These are phyloP conservation scores for Onychomys leucogaster DNA, from an alignment of 2,797 vertebrate species.

Conservation along the genomic window DNA sequence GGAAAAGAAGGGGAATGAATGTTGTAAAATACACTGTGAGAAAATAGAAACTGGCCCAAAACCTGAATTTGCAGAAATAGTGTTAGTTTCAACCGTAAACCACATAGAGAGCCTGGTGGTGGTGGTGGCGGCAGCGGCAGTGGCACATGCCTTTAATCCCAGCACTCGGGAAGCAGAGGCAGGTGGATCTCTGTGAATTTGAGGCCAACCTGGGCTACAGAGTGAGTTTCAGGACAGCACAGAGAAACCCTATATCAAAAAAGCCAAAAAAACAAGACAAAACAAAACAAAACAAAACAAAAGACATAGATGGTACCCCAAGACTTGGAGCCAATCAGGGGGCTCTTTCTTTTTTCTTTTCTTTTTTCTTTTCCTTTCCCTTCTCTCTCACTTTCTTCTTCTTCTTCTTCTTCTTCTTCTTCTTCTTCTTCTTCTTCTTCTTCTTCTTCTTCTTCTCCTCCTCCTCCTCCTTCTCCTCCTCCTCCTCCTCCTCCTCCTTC, in stretches of 20 bases:
- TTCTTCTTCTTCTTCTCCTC: too few species aligned
- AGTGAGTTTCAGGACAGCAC: neutral
- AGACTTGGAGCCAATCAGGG: neutral
- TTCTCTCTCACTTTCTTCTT: too few species aligned
- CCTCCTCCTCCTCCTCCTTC: too few species aligned
- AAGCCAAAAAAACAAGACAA: too few species aligned
- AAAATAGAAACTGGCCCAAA: slow-evolving; percentile 50
- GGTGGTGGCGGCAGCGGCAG: too few species aligned
- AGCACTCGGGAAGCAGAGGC: neutral
- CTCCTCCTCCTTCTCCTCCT: too few species aligned
- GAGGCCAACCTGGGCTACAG: neutral
- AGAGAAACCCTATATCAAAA: too few species aligned
- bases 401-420: too few species aligned
- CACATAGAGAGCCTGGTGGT: neutral
- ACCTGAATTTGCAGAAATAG: slow-evolving; percentile 30
- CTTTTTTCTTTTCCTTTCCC: too few species aligned
- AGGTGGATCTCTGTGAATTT: neutral
- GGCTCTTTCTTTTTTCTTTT: too few species aligned
- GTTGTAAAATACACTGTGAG: neutral
- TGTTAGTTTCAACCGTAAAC: neutral
- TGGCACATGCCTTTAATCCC: neutral
- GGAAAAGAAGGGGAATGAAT: neutral
- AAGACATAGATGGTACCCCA: neutral
- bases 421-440: too few species aligned
- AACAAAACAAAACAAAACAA: too few species aligned